Percentiles rank a stretch among this genome's conserved stretches.
Conservation (phyloP, 2,888 invertebrate genomes). For the Coelopa pilipes region DNA sequence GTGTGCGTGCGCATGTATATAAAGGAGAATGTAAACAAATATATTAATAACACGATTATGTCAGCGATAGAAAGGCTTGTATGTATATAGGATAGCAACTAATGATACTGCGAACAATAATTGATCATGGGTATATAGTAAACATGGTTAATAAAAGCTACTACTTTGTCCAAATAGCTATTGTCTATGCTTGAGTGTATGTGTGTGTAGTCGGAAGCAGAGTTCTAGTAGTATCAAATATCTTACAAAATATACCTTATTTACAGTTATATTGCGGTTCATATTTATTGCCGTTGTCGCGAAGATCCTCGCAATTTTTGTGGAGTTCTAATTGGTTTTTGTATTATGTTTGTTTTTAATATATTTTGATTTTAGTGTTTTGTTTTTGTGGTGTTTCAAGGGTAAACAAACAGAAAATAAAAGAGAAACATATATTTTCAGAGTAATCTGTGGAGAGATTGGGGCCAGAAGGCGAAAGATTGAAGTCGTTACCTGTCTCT, state of each 20-base stretch:
- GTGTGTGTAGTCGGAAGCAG: not conserved
- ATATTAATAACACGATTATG: not conserved
- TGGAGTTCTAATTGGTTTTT: constrained; percentile 57
- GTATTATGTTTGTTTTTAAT: constrained; percentile 13
- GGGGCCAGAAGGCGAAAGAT: too few species aligned
- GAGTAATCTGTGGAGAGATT: too few species aligned
- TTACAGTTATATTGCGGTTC: constrained; percentile 33
- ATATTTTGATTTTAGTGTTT: not conserved
- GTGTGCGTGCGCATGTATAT: too few species aligned
- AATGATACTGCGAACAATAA: not conserved
- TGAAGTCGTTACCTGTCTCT: constrained; percentile 61
- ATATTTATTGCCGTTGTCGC: constrained; percentile 61
- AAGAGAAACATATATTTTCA: too few species aligned
- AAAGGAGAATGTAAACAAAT: not conserved
- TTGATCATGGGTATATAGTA: not conserved
- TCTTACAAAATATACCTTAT: constrained; percentile 46
- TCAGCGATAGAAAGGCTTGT: not conserved
- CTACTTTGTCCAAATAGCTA: not conserved
- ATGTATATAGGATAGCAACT: not conserved
- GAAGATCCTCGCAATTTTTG: constrained; percentile 65
- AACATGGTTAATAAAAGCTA: not conserved
- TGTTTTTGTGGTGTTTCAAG: too few species aligned
- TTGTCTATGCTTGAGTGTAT: too few species aligned
- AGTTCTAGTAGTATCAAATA: not conserved
- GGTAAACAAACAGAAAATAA: too few species aligned